These are phyloP conservation scores for Orthosia gothica DNA, from an alignment of 2,888 invertebrate species.

Conservation along the genomic window DNA sequence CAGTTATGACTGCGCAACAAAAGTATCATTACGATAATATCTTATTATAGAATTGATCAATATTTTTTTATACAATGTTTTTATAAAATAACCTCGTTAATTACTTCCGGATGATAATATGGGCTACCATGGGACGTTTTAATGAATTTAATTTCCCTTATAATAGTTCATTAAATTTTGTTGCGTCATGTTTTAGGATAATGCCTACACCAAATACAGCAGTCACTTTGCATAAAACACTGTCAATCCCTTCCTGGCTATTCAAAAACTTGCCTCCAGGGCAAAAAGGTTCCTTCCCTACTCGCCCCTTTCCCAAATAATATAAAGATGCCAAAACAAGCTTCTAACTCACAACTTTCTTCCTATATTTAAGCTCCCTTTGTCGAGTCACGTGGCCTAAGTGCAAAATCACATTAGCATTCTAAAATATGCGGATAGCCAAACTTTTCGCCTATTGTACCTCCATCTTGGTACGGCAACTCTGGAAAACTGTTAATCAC, in stretches of 20 bases:
- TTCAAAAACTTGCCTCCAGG: not conserved
- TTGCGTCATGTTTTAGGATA: not conserved
- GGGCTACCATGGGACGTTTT: no score
- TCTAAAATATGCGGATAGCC: constrained; percentile 81
- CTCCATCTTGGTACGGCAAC: constrained; percentile 65
- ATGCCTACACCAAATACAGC: not conserved
- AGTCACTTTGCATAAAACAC: constrained; percentile 3
- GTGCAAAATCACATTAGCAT: constrained; percentile 79
- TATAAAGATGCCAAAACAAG: constrained; percentile 59
- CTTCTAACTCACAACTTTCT: constrained; percentile 54
- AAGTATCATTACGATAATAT: no score
- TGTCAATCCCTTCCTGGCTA: constrained; percentile 21
- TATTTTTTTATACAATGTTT: no score
- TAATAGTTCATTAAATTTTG: no score
- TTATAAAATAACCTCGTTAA: no score
- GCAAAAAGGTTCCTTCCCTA: constrained; percentile 19
- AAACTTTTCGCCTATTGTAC: constrained; percentile 81
- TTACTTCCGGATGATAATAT: no score
- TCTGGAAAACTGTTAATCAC: constrained; percentile 85
- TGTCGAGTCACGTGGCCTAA: constrained; percentile 67
- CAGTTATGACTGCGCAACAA: no score
- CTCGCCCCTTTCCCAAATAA: constrained; percentile 38
- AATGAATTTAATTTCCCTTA: no score
- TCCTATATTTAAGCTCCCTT: constrained; percentile 57
- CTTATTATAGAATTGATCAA: no score